These are phyloP conservation scores for Ophion ventricosus DNA, from an alignment of 2,888 invertebrate species.

Conservation along the genomic window DNA sequence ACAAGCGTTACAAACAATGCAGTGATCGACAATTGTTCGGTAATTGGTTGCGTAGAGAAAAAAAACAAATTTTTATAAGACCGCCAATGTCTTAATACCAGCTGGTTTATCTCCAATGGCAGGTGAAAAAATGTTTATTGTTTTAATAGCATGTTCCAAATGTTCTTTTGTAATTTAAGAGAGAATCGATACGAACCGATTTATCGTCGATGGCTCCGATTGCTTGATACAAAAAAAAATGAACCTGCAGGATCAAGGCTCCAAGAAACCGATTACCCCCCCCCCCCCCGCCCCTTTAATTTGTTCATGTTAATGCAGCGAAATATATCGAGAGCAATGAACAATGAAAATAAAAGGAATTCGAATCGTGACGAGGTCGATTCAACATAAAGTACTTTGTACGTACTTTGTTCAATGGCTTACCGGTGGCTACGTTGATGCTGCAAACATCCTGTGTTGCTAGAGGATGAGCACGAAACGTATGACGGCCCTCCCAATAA, in stretches of 20 bases:
- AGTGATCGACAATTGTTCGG: too few species aligned
- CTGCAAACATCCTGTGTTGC: conserved; percentile 36
- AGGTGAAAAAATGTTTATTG: too few species aligned
- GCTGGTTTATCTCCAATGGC: too few species aligned
- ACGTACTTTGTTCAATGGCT: conserved; percentile 23
- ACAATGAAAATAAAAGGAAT: not conserved
- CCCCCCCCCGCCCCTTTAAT: not conserved
- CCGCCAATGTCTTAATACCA: too few species aligned
- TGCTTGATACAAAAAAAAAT: too few species aligned
- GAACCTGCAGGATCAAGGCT: not conserved
- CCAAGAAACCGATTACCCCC: not conserved
- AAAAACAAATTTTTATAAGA: too few species aligned
- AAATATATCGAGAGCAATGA: not conserved
- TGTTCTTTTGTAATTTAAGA: too few species aligned
- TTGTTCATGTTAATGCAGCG: not conserved
- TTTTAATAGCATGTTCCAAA: too few species aligned
- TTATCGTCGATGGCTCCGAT: too few species aligned
- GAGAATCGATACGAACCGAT: too few species aligned
- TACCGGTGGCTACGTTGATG: conserved; percentile 25
- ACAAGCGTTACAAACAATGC: not conserved
- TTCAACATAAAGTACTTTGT: conserved; percentile 8
- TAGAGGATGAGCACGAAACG: conserved; percentile 58
- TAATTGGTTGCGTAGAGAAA: too few species aligned
- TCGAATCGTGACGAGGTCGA: not conserved
- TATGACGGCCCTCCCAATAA: conserved; percentile 76